These are phyloP conservation scores for Periophthalmus modestus DNA, from an alignment of 2,113 vertebrate species.

Conservation along the genomic window DNA sequence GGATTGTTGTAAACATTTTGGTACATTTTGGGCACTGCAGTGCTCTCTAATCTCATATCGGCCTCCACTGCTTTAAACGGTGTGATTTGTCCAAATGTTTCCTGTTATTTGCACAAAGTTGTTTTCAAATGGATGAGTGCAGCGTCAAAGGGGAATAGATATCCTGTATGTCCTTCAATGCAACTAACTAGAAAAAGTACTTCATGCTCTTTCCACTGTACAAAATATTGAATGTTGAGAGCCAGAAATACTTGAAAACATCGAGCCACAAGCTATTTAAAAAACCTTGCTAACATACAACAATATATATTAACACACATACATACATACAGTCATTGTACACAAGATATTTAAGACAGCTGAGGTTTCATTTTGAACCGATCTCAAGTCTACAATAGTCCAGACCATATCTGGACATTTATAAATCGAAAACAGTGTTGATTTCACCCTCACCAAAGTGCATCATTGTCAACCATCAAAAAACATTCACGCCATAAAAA, in stretches of 20 bases:
- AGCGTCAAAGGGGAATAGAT: constrained; percentile 28
- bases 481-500: constrained; percentile 43
- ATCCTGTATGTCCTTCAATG: constrained; percentile 33
- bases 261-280: constrained; percentile 53
- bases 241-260: constrained; percentile 60
- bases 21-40: constrained; percentile 17
- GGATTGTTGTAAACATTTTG: constrained; percentile 52
- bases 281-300: constrained; percentile 54
- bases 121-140: constrained; percentile 23
- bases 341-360: constrained; percentile 65
- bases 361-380: constrained; percentile 58
- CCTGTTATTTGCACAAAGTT: constrained; percentile 12
- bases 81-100: constrained; percentile 10
- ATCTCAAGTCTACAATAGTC: constrained; percentile 41
- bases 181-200: constrained; percentile 46
- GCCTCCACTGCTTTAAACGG: constrained; percentile 12
- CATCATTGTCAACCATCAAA: constrained; percentile 41
- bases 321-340: constrained; percentile 37
- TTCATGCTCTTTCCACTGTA: constrained; percentile 58
- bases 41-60: constrained; percentile 16
- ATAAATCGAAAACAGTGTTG: constrained; percentile 60
- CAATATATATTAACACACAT: constrained; percentile 42
- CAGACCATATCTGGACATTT: constrained; percentile 45
- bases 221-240: constrained; percentile 61
- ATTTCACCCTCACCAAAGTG: constrained; percentile 59